Evolutionary conservation across 2,888 invertebrate species (phyloP).

Genomic region (Seira ritae): DNA sequence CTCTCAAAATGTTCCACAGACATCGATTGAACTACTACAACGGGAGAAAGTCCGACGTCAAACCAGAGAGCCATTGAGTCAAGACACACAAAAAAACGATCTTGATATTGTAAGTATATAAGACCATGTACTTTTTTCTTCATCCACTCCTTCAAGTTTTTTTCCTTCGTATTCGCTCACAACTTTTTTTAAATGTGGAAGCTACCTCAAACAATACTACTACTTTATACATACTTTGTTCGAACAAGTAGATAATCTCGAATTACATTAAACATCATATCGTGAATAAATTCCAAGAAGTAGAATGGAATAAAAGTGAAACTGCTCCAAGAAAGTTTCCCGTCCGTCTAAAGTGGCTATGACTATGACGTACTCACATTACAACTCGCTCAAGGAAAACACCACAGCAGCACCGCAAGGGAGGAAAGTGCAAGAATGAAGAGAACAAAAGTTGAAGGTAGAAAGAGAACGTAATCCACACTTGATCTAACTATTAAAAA

Average conservation of each 20-base stretch:
- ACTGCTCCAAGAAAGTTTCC: background rate
- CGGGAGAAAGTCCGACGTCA: background rate
- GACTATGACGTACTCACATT: no score
- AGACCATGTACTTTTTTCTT: background rate
- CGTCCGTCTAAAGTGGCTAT: no score
- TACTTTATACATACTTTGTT: background rate
- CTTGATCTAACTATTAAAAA: constrained; percentile 9
- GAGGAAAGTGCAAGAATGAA: background rate
- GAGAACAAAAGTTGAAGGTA: background rate
- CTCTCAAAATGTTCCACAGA: constrained; percentile 22
- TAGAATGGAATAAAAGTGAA: background rate
- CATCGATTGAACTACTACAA: background rate
- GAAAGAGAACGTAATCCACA: background rate
- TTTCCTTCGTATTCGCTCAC: background rate
- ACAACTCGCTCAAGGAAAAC: background rate
- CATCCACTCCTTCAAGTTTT: background rate
- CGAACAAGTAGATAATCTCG: constrained; percentile 5
- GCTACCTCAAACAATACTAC: background rate
- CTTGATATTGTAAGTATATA: background rate
- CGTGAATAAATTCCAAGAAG: constrained; percentile 1
- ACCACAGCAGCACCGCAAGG: no score
- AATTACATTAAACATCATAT: constrained; percentile 11
- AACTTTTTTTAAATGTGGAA: background rate
- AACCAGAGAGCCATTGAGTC: background rate
- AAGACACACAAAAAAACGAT: background rate